Evolutionary conservation across 2,888 invertebrate species (phyloP), one percentile per base, ranked within the genome.

Genomic region (Argyra leucocephala): DNA sequence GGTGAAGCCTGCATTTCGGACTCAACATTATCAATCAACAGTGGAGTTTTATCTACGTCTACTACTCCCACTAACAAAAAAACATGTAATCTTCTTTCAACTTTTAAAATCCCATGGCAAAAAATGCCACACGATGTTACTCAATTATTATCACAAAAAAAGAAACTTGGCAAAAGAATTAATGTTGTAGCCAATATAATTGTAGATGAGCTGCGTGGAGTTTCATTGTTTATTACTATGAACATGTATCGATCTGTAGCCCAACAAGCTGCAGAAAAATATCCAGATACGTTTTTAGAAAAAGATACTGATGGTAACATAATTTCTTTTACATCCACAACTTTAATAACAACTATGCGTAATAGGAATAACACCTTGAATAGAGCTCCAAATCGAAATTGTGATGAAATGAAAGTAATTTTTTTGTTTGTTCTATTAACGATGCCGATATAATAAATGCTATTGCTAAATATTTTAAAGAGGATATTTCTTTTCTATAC

Each of bases 91-190:
- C 48, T 48, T 18, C 12, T 68, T 68, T 48, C 63, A 61, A 62
- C 64, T 48, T 69, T 69, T 65, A 23, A 9, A 9, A 66, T 69
- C 24, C 69, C 69, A 3, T 69, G 68, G 68, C 64, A 69, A 18
- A 69, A 67, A 36, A 57, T 69, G 24, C 68, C 69, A 22, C 6
- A 22, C 2, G 67, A 69, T 59, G 15, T 67, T 4, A 58, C 63
- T 18, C 3, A 23, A 15, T 57, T 62, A 24, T 57, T 69, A 6
- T 21, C 66, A 22, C 64, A 22, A n/a, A 37, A 63, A 22, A 18
- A 67, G 12, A n/a, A 61, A 0, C 60, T 68, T 36, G 67, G 66
- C 5, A 67, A 66, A 64, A 12, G 66, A 31, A 26, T 69, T 31
- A 68, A 69, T 59, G 36, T 18, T 12, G 64, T 69, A 24, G 69